Base-by-base conservation (phyloP, 37 sponge, comb jelly and placozoan species). In the Geodia barretti region DNA sequence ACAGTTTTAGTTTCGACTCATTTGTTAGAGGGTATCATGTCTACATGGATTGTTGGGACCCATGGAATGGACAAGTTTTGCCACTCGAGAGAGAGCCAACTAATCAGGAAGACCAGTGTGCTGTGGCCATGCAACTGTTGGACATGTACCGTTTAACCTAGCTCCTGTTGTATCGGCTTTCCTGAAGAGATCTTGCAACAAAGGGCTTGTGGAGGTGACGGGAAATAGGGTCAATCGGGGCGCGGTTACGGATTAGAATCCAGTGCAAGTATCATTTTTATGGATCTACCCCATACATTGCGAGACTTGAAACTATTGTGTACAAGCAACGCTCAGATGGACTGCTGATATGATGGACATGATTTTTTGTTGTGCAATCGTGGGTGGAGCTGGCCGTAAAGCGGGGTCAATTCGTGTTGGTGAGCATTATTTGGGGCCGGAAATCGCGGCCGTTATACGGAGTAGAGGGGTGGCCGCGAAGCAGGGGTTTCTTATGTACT, bases 51-150 rank as follows among this genome's bases (percentile, higher is more conserved):
- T 24, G 8, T 5, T 76, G 77, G 77, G 35, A 76, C 4, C 77
- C 77, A 62, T 59, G 62, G 19, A 40, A 19, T 62, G 77, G 77
- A 76, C 11, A 76, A 62, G 35, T 41, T 32, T 9, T 76, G 17
- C 77, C 30, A 37, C 70, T 83, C 8, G 25, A 76, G 60, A 76
- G 68, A 20, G 86, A 84, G 64, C 86, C 86, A 68, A n/a, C 39
- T 5, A 85, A 85, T 68, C 62, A 60, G 7, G 38, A 70, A 3
- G 86, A 85, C 60, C 28, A 41, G 24, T 39, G 24, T 28, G 31
- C 77, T 72, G 86, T 77, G 30, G 63, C 75, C 24, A 78, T 85
- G 24, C 23, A 23, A 38, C 78, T 31, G 79, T 85, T 1, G 72
- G 78, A 19, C 74, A 73, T 29, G 62, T 85, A 35, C 72, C 79